A percentile compares a stretch with the other conserved stretches of the same genome.
These are phyloP conservation scores for Protonibea diacanthus DNA, from an alignment of 2,797 vertebrate species.

Conservation along the genomic window DNA sequence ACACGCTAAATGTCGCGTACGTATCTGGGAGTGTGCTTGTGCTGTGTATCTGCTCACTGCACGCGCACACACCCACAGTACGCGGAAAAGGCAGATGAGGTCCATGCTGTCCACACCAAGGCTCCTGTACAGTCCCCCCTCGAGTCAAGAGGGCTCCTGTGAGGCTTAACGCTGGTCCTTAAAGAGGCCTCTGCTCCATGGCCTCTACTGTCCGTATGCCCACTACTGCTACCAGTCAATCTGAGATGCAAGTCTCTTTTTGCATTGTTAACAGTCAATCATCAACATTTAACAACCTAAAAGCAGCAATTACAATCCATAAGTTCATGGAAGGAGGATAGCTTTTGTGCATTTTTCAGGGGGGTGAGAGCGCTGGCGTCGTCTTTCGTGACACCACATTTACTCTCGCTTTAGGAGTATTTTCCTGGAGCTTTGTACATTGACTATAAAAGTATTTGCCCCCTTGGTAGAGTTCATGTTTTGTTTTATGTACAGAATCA, in stretches of 20 bases:
- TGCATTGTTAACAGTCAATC: constrained; percentile 78
- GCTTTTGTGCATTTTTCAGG: constrained; percentile 69
- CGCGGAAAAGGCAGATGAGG: constrained; percentile 38
- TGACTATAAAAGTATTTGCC: constrained; percentile 47
- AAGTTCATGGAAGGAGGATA: constrained; percentile 74
- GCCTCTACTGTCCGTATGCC: constrained; percentile 74
- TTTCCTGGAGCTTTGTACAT: constrained; percentile 30
- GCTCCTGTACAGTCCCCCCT: neutral
- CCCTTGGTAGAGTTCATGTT: constrained; percentile 21
- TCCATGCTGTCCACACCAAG: constrained; percentile 40
- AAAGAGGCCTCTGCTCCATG: constrained; percentile 87
- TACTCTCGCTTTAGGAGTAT: constrained; percentile 21
- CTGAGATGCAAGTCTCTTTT: constrained; percentile 77
- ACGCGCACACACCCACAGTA: constrained; percentile 34
- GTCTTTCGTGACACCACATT: constrained; percentile 11
- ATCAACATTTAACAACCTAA: constrained; percentile 64
- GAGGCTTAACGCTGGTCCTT: constrained; percentile 68
- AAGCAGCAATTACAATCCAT: constrained; percentile 86
- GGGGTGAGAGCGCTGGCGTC: constrained; percentile 10
- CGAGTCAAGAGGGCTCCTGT: constrained; percentile 28
- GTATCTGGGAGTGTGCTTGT: constrained; percentile 38
- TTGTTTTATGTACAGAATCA: constrained; percentile 35
- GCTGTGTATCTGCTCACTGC: constrained; percentile 21
- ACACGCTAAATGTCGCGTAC: constrained; percentile 42
- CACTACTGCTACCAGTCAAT: constrained; percentile 55